These are phyloP conservation scores for Notolabrus celidotus DNA, from an alignment of 2,797 vertebrate species.

Conservation along the genomic window DNA sequence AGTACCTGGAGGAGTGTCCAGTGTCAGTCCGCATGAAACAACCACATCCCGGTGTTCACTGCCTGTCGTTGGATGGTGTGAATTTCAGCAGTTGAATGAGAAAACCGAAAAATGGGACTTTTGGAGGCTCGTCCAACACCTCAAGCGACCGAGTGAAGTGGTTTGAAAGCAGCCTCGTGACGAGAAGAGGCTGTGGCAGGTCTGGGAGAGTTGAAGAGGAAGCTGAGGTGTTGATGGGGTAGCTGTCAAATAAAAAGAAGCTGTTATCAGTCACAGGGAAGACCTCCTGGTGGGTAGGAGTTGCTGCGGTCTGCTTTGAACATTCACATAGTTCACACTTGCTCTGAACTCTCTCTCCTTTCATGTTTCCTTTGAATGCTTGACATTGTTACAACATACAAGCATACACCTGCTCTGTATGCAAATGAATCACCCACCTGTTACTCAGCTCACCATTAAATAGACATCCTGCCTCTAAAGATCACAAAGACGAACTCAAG, in stretches of 20 bases:
- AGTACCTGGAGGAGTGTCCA: conserved; percentile 54
- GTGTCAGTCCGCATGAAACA: conserved; percentile 60
- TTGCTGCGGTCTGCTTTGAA: neutral
- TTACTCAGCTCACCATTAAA: neutral
- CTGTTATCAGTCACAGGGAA: conserved; percentile 6
- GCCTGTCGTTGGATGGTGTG: conserved; percentile 64
- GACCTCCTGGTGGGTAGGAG: neutral
- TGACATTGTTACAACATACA: neutral
- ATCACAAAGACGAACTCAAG: neutral
- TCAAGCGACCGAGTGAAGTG: conserved; percentile 24
- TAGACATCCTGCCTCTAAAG: neutral
- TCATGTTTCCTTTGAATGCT: neutral
- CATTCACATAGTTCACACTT: too few species aligned
- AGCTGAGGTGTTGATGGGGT: conserved; percentile 5
- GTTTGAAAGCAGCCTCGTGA: conserved; percentile 10
- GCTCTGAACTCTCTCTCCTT: too few species aligned
- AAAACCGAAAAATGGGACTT: conserved; percentile 50
- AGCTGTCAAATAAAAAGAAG: conserved; percentile 2
- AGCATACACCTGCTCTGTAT: neutral
- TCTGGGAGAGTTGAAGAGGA: too few species aligned
- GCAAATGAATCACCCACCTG: conserved; percentile 4
- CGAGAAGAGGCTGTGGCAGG: neutral
- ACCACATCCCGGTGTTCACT: conserved; percentile 41
- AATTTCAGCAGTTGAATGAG: conserved; percentile 70
- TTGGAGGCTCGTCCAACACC: conserved; percentile 35